Evolutionary conservation across 2,888 invertebrate genomes (phyloP), one percentile per base, ranked within the genome.

Genomic region (Allacma fusca): DNA sequence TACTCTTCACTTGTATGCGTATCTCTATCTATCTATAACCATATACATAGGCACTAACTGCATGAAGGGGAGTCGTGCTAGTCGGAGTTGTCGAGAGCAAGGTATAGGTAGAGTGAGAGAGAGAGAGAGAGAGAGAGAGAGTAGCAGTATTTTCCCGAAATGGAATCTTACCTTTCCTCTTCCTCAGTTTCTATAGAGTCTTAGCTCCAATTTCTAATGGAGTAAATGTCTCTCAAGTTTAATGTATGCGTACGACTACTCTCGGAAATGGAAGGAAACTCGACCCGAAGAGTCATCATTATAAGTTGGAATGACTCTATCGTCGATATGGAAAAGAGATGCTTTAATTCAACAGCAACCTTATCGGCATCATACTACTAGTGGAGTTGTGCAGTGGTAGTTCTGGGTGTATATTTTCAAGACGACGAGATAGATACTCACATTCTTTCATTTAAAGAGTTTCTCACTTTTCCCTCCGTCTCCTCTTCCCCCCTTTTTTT

Each of bases 201-300:
- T 28, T 19, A 65, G 65, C 26, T 65, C 65, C 65, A 65, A 65
- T 65, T 65, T 26, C 65, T 50, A 70, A 70, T 70, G 70, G 70
- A 70, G 70, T 70, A 50, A 50, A 26, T 50, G 70, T 70, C 70
- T 70, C 43, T 50, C 50, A 50, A 50, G 70, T 70, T 70, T 70
- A 50, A 70, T 70, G 70, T 50, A 70, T 70, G 26, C 43, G 43
- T 16, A 28, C 24, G 19, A 34, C 28, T 29, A 40, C 23, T 29
- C 70, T 70, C 44, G 70, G 70, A 70, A 70, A 70, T 70, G 75
- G 68, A 69, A 75, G 40, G 76, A 71, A 76, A 76, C 76, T 72
- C 76, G 76, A 76, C 71, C 71, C 76, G 76, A 76, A 70, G 50
- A 68, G 69, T 76, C 71, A 70, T 76, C 76, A 76, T 76, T 72